Evolutionary conservation across 2,797 vertebrate genomes (phyloP).

Genomic region (Benthosema pterotum): DNA sequence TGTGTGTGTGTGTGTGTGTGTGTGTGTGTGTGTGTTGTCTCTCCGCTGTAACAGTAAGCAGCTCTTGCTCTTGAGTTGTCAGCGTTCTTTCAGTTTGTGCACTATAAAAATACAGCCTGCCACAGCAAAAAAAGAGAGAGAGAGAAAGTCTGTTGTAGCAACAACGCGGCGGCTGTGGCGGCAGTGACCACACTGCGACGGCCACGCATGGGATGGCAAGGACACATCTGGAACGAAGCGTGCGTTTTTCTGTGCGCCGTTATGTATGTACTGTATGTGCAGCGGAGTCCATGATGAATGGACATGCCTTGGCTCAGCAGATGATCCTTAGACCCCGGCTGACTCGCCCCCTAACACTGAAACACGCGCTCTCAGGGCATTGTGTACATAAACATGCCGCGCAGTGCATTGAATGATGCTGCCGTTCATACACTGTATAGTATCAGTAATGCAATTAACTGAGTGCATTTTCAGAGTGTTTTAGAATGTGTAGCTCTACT

Average conservation of each 20-base stretch:
- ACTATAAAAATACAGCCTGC: slow-evolving; percentile 77
- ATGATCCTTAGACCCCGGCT: slow-evolving; percentile 59
- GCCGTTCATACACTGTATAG: background rate
- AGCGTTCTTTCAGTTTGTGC: slow-evolving; percentile 70
- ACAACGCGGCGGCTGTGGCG: slow-evolving; percentile 63
- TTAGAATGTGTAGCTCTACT: slow-evolving; percentile 7
- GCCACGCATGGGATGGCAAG: slow-evolving; percentile 51
- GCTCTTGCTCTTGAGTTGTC: slow-evolving; percentile 73
- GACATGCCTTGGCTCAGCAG: slow-evolving; percentile 60
- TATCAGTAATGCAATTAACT: too few relatives aligned
- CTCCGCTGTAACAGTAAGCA: slow-evolving; percentile 64
- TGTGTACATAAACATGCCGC: background rate
- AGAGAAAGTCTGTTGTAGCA: slow-evolving; percentile 72
- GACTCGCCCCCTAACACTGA: slow-evolving; percentile 31
- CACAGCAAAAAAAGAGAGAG: slow-evolving; percentile 52
- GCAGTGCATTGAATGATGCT: too few relatives aligned
- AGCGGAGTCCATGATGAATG: slow-evolving; percentile 59
- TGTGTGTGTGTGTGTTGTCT: slow-evolving; percentile 49
- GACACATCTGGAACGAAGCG: slow-evolving; percentile 57
- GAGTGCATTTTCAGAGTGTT: slow-evolving; percentile 11
- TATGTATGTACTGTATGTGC: slow-evolving; percentile 15
- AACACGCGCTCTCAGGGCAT: slow-evolving; percentile 27
- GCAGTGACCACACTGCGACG: slow-evolving; percentile 61
- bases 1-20: slow-evolving; percentile 27
- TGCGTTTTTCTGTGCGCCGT: too few relatives aligned